phyloP scores from a whole-genome alignment of 1,140 invertebrate genomes.

The Cyphomyrmex costatus region DNA sequence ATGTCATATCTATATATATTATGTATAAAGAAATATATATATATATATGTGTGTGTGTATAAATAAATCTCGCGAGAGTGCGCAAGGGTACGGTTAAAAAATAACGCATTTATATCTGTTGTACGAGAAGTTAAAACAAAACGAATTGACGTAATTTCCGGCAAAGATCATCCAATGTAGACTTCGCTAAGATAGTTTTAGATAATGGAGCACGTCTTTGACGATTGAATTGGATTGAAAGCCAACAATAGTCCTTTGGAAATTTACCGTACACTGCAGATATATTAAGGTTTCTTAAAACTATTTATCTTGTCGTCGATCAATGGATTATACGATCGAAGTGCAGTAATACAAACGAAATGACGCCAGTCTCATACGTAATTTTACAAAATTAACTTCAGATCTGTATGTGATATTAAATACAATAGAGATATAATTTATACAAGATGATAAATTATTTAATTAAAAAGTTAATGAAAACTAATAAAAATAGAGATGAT shows the following conservation, averaged over 20 bases:
- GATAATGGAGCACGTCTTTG: background rate
- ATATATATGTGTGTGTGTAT: constrained; percentile 58
- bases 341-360: constrained; percentile 26
- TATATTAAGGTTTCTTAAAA: constrained; percentile 24
- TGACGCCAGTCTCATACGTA: background rate
- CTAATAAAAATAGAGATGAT: background rate
- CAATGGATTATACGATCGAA: constrained; percentile 7
- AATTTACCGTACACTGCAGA: constrained; percentile 20
- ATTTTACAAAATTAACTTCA: background rate
- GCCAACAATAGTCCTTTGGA: background rate
- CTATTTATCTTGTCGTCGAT: constrained; percentile 9
- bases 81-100: constrained; percentile 57
- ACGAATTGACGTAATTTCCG: background rate
- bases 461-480: constrained; percentile 12
- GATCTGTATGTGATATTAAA: background rate
- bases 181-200: background rate
- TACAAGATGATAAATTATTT: background rate
- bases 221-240: background rate
- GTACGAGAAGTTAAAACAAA: constrained; percentile 32
- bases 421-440: background rate
- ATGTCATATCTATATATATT: constrained; percentile 49
- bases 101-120: constrained; percentile 38
- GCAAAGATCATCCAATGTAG: constrained; percentile 19
- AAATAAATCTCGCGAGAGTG: constrained; percentile 66
- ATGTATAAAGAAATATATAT: constrained; percentile 47